Evolutionary conservation across 2,888 invertebrate genomes (phyloP), one percentile per base, ranked within the genome.

Genomic region (Tenthredo amoena): DNA sequence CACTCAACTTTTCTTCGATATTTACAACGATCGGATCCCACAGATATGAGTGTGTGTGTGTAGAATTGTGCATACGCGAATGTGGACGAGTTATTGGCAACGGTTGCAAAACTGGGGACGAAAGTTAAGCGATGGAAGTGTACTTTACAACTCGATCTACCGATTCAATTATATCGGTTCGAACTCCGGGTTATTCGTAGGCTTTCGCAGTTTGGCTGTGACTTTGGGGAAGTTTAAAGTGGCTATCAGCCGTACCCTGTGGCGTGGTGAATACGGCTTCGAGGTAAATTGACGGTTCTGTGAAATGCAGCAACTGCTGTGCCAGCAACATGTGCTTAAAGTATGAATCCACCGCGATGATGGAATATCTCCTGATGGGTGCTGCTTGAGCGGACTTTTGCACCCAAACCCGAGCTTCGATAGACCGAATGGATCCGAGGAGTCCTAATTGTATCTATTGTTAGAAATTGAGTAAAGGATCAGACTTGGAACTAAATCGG

Each of bases 211-310:
- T 62, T 81, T 81, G 81, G 37, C 62, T 62, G 40, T 62, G 58
- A 77, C 81, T 81, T 81, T 81, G 77, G 58, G 62, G n/a, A 81
- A 81, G 81, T 81, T 81, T 81, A 81, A 81, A 81, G 62, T 81
- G 81, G 81, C 81, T 26, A 81, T 81, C 81, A 81, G 81, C 40
- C 81, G 15, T 77, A 31, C 34, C 31, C 31, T 31, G 55, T 55
- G 77, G 18, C 15, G 9, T 34, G 62, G 37, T 34, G 62, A 26
- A 21, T 34, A 55, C 55, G 31, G 77, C n/a, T 77, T 34, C 55
- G n/a, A 31, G 55, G 34, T 18, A 31, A 34, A 50, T 77, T 34
- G 50, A n/a, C 18, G 18, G 15, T 15, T n/a, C 76, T 55, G 2
- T 50, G 50, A 18, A 55, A 37, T n/a, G 72, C 40, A 74, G 18